A percentile compares a stretch with the other conserved stretches of the same genome.
Evolutionary conservation across 2,113 vertebrate genomes (phyloP).

Genomic region (Erythrolamprus reginae): DNA sequence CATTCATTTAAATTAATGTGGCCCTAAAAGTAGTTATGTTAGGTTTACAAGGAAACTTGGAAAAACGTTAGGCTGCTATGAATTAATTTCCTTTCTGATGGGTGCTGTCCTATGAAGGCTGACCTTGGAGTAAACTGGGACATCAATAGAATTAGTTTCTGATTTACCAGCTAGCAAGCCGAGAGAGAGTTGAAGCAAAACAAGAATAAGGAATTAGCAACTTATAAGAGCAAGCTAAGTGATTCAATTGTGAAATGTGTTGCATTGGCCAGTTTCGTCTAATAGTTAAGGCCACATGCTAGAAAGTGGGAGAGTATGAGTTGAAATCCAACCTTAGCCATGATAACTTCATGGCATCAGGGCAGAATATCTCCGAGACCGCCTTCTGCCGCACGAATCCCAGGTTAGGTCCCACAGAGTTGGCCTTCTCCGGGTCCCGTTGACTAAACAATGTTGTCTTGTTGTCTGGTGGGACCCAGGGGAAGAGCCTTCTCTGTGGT

Average conservation of each 20-base stretch:
- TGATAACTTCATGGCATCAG: no score
- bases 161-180: neutral
- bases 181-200: neutral
- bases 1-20: neutral
- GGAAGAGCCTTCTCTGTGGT: no score
- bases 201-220: neutral
- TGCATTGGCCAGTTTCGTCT: neutral
- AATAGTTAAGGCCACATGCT: neutral
- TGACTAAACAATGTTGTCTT: no score
- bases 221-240: neutral
- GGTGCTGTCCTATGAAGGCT: neutral
- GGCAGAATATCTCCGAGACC: no score
- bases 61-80: neutral
- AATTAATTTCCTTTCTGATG: neutral
- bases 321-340: neutral
- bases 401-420: no score
- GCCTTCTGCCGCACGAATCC: no score
- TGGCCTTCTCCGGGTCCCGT: no score
- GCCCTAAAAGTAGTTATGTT: neutral
- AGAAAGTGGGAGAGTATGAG: neutral
- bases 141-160: neutral
- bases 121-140: neutral
- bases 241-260: neutral
- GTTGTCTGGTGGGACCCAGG: no score
- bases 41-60: neutral